Conservation (phyloP, 2,113 vertebrate species). For the Polypterus bichir region DNA sequence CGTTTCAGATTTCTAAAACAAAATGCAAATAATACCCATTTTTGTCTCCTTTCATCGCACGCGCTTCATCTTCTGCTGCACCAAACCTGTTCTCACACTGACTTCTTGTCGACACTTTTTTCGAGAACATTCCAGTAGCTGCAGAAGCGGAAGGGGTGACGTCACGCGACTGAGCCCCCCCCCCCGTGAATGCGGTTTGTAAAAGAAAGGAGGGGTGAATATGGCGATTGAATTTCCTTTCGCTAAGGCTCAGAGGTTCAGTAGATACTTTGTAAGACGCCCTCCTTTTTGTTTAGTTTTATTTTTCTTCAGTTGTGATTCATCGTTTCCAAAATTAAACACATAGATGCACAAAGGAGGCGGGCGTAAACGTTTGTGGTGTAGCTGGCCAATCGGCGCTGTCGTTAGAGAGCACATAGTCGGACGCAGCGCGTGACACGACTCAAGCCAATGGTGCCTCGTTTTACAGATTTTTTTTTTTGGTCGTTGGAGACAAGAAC, state of each 20-base stretch:
- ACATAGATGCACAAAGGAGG: neutral
- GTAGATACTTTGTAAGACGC: too few species aligned
- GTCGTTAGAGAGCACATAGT: slow-evolving; percentile 29
- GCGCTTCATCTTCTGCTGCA: too few species aligned
- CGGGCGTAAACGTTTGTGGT: neutral
- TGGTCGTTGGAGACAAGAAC: slow-evolving; percentile 44
- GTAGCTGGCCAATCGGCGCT: neutral
- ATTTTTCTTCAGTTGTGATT: too few species aligned
- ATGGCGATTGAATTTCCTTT: too few species aligned
- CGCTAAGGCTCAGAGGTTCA: too few species aligned
- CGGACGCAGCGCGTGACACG: slow-evolving; percentile 33
- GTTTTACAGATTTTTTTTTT: slow-evolving; percentile 48
- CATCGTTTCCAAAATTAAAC: too few species aligned
- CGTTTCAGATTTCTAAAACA: too few species aligned
- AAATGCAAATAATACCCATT: too few species aligned
- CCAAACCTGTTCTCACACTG: too few species aligned
- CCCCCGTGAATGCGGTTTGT: neutral
- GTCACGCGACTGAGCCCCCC: slow-evolving; percentile 38
- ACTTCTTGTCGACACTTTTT: slow-evolving; percentile 5
- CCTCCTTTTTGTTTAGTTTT: too few species aligned
- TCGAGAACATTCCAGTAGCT: slow-evolving; percentile 51
- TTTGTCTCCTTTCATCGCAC: too few species aligned
- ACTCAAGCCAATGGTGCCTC: slow-evolving; percentile 31
- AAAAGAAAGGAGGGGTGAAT: too few species aligned
- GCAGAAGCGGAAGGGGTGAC: slow-evolving; percentile 57